Evolutionary conservation across 2,113 vertebrate genomes (phyloP).

Genomic region (Hemiprocne comata): DNA sequence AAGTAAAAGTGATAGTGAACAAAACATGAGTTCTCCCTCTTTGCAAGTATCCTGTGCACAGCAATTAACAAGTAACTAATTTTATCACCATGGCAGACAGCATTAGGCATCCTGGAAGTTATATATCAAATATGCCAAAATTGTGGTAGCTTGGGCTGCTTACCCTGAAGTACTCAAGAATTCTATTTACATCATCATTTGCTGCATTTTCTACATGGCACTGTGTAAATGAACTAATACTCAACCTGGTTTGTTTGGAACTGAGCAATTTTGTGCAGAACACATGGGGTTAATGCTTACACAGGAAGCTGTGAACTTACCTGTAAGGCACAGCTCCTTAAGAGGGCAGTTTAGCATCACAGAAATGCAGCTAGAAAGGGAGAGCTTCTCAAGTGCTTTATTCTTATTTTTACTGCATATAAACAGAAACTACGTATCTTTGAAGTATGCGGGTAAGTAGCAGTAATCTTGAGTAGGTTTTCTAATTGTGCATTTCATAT

Average conservation of each 20-base stretch:
- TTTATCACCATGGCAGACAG: background rate
- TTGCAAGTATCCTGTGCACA: background rate
- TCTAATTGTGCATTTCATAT: background rate
- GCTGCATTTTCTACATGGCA: background rate
- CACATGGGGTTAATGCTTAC: background rate
- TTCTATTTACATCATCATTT: background rate
- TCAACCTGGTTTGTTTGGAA: background rate
- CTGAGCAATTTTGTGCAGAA: background rate
- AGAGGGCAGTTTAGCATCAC: background rate
- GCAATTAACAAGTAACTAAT: background rate
- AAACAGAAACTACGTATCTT: background rate
- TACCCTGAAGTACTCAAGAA: background rate
- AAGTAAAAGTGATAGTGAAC: background rate
- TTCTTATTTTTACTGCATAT: background rate
- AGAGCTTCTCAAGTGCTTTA: background rate
- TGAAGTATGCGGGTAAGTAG: background rate
- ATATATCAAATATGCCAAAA: background rate
- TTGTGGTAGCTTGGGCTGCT: fast-evolving
- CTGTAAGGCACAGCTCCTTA: background rate
- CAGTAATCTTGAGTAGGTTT: background rate
- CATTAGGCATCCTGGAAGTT: background rate
- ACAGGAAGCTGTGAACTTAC: background rate
- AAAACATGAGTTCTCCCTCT: background rate
- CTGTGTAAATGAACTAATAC: background rate
- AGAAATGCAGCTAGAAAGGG: background rate